Conservation (phyloP, 2,888 invertebrate genomes). For the Osmoderma eremita region DNA sequence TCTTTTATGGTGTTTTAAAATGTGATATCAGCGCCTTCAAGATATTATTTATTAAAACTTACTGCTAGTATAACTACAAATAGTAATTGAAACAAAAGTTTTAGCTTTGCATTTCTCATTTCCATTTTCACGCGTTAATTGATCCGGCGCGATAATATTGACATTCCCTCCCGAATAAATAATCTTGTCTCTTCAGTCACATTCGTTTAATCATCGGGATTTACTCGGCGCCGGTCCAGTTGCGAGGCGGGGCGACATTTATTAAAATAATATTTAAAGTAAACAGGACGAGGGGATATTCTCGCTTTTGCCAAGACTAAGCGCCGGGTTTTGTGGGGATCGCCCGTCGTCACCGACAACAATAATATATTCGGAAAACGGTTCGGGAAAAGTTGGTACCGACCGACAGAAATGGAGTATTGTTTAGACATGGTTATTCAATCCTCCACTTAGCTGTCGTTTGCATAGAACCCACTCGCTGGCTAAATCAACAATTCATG, state of each 20-base stretch:
- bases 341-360: constrained; percentile 23
- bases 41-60: too few relatives aligned
- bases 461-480: constrained; percentile 53
- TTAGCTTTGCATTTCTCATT: too few relatives aligned
- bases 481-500: constrained; percentile 54
- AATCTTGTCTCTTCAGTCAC: constrained; percentile 19
- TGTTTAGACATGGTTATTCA: constrained; percentile 58
- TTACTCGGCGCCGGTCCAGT: constrained; percentile 23
- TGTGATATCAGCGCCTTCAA: too few relatives aligned
- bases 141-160: constrained; percentile 15
- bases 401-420: constrained; percentile 46
- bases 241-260: constrained; percentile 30
- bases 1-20: too few relatives aligned
- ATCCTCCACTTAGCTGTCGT: constrained; percentile 55
- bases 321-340: constrained; percentile 12
- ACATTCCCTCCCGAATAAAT: constrained; percentile 13
- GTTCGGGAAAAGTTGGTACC: constrained; percentile 22
- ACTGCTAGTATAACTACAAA: too few relatives aligned
- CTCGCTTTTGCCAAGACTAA: constrained; percentile 18
- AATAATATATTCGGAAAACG: constrained; percentile 39
- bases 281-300: constrained; percentile 32
- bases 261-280: constrained; percentile 42
- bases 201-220: constrained; percentile 14
- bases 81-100: too few relatives aligned
- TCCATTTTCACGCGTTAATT: constrained; percentile 9